Evolutionary conservation across 2,797 vertebrate genomes (phyloP), one percentile per base, ranked within the genome.

Genomic region (Crenichthys baileyi): DNA sequence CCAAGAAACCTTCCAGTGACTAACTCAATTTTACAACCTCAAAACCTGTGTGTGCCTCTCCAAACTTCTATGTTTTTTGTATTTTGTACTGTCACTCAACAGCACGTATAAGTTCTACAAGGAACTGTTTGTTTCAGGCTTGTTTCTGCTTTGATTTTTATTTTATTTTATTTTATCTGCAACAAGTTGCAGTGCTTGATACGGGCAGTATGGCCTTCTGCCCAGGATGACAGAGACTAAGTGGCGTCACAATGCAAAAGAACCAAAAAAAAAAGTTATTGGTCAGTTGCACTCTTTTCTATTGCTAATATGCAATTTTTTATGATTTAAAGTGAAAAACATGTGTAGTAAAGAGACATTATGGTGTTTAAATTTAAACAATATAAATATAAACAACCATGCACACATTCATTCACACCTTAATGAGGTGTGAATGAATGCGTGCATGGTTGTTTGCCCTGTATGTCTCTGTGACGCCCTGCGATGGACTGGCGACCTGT

Each of bases 1-100:
- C 73, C 74, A 84, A 65, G 83, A 78, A 80, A 80, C 71, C 79
- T 76, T 79, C 29, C 26, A 39, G 74, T 79, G 39, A 22, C 55
- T 84, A 76, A 86, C 78, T 73, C 74, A 79, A 70, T 88, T 88
- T 74, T 72, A 74, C 29, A 63, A 50, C 70, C 76, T 76, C 24
- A 67, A 70, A 31, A 78, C 63, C 70, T 20, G 5, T 13, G n/a
- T 50, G 73, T 24, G 51, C 20, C 58, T 76, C 36, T 79, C 51
- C 0, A 82, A 79, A 75, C 60, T 55, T 79, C 70, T 55, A 22
- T 50, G 12, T 48, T 48, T 73, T 70, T 48, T 81, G 18, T 58
- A 60, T 77, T 80, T 70, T 75, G 48, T 71, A 1, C 58, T 48
- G n/a, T 7, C 24, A 65, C 41, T 81, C 60, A 67, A 18, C 61